These are phyloP conservation scores for Galbula dea DNA, from an alignment of 2,113 vertebrate genomes.

Conservation along the genomic window DNA sequence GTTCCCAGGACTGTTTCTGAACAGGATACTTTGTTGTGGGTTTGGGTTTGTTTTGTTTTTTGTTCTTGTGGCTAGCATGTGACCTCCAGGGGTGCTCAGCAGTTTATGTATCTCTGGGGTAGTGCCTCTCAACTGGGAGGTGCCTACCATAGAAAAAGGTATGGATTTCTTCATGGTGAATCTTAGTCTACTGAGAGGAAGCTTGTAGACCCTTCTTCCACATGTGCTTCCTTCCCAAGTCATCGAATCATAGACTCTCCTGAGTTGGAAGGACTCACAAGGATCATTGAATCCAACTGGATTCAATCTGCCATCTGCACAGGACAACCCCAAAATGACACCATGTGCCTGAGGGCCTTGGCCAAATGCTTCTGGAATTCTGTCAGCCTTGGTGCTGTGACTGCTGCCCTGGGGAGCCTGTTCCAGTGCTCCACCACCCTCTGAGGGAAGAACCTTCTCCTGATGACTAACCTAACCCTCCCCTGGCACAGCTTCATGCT, in stretches of 20 bases:
- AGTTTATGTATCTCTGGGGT: not conserved
- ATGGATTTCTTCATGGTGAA: not conserved
- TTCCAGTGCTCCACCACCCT: no score
- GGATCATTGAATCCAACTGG: no score
- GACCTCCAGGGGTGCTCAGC: not conserved
- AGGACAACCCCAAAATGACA: no score
- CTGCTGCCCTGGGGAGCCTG: no score
- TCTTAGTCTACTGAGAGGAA: not conserved
- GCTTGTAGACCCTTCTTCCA: not conserved
- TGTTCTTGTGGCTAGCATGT: rapidly evolving
- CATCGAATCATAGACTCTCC: not conserved
- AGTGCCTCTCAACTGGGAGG: not conserved
- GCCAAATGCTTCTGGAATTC: no score
- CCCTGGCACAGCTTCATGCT: no score
- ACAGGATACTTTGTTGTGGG: not conserved
- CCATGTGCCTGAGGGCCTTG: no score
- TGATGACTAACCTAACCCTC: no score
- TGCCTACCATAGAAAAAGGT: not conserved
- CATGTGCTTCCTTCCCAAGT: not conserved
- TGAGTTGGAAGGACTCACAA: no score
- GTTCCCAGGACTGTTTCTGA: not conserved
- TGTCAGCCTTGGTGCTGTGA: no score
- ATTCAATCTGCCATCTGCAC: no score
- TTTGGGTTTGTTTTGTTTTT: not conserved
- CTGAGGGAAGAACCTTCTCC: no score